Base-by-base conservation (phyloP, 2,113 vertebrate genomes). In the Eulemur rufifrons region DNA sequence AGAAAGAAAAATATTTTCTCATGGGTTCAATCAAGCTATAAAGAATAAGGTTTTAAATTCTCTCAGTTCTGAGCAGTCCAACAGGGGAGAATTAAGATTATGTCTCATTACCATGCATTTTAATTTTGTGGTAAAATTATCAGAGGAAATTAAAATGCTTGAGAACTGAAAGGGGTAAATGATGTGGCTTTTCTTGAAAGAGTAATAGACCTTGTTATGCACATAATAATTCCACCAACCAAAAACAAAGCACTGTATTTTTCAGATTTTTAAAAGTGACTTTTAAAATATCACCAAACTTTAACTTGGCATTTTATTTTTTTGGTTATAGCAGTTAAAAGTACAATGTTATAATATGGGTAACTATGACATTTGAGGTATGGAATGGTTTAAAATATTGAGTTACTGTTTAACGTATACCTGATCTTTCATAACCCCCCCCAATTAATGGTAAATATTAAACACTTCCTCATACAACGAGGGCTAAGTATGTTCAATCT, bases 71-170 rank as follows among this genome's bases (percentile, higher is more conserved):
- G 63, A 91, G 34, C 1, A 82, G 37, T 71, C 32, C 61, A 59
- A 18, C 20, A 91, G 77, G 21, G 39, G 69, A 82, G 85, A 77
- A 27, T 54, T 73, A 84, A 91, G 42, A 94, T 92, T 78, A 84
- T 91, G 13, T 50, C 32, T 94, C 69, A 84, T 91, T 94, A 59
- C 47, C 18, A 59, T 71, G 37, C 8, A 78, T 91, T 91, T 78
- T 86, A 94, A 64, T 84, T 95, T 78, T 0, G n/a, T 61, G 50
- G 10, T 83, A 83, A 89, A 95, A 83, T 95, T 94, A n/a, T 83
- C 20, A 42, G 25, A 93, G 86, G 59, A 77, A 93, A 76, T 52
- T 69, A n/a, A 96, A 93, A 71, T 91, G 20, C 82, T 93, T 56
- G 15, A 88, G 17, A 84, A 86, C 54, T 82, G 34, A 84, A 73